A percentile compares a stretch with the other conserved stretches of the same genome.
These are phyloP conservation scores for Daubentonia madagascariensis DNA, from an alignment of 2,113 vertebrate genomes.

Conservation along the genomic window DNA sequence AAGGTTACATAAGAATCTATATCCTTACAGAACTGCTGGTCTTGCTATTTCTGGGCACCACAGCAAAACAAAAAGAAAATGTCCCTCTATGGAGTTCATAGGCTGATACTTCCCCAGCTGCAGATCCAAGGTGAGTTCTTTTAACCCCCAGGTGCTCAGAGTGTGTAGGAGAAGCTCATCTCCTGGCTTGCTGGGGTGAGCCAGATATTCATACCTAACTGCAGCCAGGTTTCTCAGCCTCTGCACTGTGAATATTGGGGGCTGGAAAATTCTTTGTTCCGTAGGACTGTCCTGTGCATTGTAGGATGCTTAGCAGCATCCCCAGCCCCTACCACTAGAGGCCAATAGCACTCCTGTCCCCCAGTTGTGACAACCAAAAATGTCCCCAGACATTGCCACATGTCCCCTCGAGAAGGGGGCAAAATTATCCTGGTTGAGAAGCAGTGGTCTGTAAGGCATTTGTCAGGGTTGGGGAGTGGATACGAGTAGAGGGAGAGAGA, in stretches of 20 bases:
- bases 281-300: rapidly evolving
- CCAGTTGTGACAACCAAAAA: not conserved
- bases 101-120: not conserved
- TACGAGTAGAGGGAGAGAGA: not conserved
- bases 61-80: not conserved
- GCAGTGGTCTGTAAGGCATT: not conserved
- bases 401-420: not conserved
- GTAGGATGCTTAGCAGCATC: not conserved
- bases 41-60: conserved; percentile 24
- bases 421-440: not conserved
- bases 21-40: not conserved
- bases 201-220: rapidly evolving
- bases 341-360: not conserved
- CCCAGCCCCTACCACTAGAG: not conserved
- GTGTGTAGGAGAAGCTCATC: not conserved
- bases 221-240: not conserved
- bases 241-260: rapidly evolving
- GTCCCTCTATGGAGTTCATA: not conserved
- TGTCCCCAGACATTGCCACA: not conserved
- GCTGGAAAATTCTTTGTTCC: not conserved
- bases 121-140: rapidly evolving
- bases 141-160: not conserved
- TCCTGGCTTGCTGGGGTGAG: rapidly evolving
- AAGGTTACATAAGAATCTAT: not conserved
- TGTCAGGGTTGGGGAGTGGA: too few relatives aligned